Evolutionary conservation across 2,797 vertebrate genomes (phyloP).

Genomic region (Sphenodon punctatus): DNA sequence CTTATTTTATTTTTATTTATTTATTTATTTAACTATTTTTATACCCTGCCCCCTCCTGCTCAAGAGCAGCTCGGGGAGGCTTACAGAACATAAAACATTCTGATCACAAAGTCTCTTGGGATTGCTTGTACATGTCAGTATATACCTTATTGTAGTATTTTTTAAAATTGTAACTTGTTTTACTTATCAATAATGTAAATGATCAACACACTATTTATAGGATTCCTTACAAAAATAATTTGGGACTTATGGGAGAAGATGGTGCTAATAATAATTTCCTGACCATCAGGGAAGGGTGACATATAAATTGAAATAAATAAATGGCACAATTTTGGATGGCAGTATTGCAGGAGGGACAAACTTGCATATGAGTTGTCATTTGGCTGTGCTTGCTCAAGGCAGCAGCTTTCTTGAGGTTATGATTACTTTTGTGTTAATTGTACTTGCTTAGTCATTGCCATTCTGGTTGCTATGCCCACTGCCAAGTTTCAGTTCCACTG

Average conservation of each 20-base stretch:
- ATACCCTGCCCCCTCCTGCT: no score
- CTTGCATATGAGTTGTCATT: neutral
- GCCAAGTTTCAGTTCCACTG: neutral
- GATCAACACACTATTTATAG: neutral
- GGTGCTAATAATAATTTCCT: no score
- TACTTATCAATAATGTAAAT: neutral
- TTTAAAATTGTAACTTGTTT: no score
- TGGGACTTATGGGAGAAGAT: no score
- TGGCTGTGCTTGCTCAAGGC: neutral
- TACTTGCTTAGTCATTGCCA: neutral
- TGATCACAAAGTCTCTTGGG: constrained; percentile 25
- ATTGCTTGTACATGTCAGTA: constrained; percentile 8
- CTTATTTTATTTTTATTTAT: no score
- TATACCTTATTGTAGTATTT: neutral
- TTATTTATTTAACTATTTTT: no score
- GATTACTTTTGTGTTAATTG: neutral
- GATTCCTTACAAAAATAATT: neutral
- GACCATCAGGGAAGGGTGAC: no score
- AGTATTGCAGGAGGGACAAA: neutral
- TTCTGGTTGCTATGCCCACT: neutral
- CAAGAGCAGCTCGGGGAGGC: no score
- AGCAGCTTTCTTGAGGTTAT: neutral
- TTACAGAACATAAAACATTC: neutral
- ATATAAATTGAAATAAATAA: no score
- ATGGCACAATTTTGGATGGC: neutral